Evolutionary conservation across 2,888 invertebrate species (phyloP).

Genomic region (Euplagia quadripunctaria): DNA sequence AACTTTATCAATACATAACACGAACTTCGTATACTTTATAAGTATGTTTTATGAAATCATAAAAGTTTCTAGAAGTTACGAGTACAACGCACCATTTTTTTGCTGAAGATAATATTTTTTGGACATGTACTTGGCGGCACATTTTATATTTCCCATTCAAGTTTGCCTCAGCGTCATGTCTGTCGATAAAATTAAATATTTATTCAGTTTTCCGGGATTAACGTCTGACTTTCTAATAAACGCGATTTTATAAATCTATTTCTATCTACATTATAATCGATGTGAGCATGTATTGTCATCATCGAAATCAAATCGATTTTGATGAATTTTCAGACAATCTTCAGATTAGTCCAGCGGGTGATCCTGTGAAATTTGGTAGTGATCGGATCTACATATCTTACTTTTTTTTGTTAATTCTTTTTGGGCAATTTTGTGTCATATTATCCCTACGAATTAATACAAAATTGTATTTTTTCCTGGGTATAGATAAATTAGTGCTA

Average conservation of each 20-base stretch:
- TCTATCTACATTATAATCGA: neutral
- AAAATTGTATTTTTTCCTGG: too few species aligned
- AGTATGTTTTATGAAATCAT: constrained; percentile 41
- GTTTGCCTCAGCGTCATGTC: neutral
- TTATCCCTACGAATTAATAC: too few species aligned
- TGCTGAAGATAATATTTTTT: constrained; percentile 15
- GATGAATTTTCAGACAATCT: too few species aligned
- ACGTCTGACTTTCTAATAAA: neutral
- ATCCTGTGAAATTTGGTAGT: too few species aligned
- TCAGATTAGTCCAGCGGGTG: too few species aligned
- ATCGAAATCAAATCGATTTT: too few species aligned
- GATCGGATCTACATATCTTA: too few species aligned
- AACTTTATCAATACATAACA: constrained; percentile 49
- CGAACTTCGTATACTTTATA: constrained; percentile 30
- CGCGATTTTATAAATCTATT: neutral
- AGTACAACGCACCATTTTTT: constrained; percentile 19
- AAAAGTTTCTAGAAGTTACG: constrained; percentile 32
- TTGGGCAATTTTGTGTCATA: too few species aligned
- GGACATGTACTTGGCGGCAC: constrained; percentile 7
- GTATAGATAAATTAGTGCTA: too few species aligned
- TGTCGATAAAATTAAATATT: constrained; percentile 13
- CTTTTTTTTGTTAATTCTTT: too few species aligned
- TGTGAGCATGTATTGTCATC: neutral
- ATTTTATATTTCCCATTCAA: constrained; percentile 12
- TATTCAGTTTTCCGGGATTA: neutral